Percentiles rank a stretch among this genome's conserved stretches.
These are phyloP conservation scores for Thamnophis elegans DNA, from an alignment of 2,797 vertebrate genomes.

Conservation along the genomic window DNA sequence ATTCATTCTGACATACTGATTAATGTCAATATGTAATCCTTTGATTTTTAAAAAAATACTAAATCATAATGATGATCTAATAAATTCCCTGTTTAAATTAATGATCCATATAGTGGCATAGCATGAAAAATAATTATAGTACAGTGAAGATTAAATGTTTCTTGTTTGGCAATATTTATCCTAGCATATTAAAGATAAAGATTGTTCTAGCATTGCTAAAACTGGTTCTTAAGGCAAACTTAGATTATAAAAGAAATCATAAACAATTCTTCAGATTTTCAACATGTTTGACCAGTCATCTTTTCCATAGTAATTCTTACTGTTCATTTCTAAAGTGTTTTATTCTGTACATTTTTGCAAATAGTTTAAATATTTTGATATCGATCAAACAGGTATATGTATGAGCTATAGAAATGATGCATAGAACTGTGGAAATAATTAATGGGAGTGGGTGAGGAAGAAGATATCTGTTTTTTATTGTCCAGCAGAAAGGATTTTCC, in stretches of 20 bases:
- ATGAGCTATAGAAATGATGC: neutral
- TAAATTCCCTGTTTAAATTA: slow-evolving; percentile 45
- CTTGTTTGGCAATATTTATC: slow-evolving; percentile 5
- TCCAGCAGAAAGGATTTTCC: neutral
- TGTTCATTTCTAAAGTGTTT: neutral
- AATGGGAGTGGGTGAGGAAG: neutral
- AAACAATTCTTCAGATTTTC: slow-evolving; percentile 29
- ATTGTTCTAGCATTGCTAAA: slow-evolving; percentile 25
- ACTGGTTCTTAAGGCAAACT: slow-evolving; percentile 33
- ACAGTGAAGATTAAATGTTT: neutral
- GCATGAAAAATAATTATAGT: slow-evolving; percentile 32
- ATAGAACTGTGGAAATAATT: neutral
- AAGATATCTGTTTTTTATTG: neutral
- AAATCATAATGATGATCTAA: slow-evolving; percentile 50
- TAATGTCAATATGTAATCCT: slow-evolving; percentile 51
- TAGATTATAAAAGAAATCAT: neutral
- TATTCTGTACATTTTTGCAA: neutral
- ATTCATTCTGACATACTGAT: slow-evolving; percentile 46
- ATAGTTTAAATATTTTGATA: neutral
- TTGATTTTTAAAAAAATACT: slow-evolving; percentile 54
- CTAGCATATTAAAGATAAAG: slow-evolving; percentile 20
- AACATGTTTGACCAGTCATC: neutral
- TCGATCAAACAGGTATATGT: neutral
- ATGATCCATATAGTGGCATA: slow-evolving; percentile 29
- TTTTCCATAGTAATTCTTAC: neutral